Base-by-base conservation (phyloP, 2,113 vertebrate species). In the Pica pica region DNA sequence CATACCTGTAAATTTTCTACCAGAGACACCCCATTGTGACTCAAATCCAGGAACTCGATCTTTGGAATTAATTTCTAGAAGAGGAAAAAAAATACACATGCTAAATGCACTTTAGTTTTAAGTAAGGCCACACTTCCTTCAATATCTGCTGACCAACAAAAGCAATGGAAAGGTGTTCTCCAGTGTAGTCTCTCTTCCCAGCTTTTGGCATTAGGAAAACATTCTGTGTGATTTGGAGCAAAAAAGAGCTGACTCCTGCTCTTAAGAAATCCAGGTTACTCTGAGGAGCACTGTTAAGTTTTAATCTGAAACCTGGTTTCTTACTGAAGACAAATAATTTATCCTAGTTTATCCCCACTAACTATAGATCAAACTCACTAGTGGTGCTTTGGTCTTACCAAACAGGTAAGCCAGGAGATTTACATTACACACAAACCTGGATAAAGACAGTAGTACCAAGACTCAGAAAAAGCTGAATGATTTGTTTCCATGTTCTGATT, bases 21-120 rank as follows among this genome's bases (percentile, higher is more conserved):
- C 11, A 98, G 87, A 64, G 97, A 97, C 73, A 99, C 98, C 31
- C 98, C 98, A 91, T 99, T 99, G 97, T 99, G 98, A 96, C 99
- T 99, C 96, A 99, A 98, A 96, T 99, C 99, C 90, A 99, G 96
- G 96, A 99, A 99, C 94, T 99, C 99, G 85, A 99, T 99, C 97
- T 99, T 98, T 3, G 99, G 99, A 95, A 99, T 99, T 83, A 99
- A 94, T 98, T 99, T 99, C 99, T 99, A 94, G 39, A 95, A 84
- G 57, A 55, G 6, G 6, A 73, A 76, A 77, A 82, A 96, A 91
- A 79, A 27, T 9, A 16, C 4, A 41, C 1, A 1, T 9, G 2
- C 56, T 70, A 73, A 87, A 94, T 59, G 14, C 13, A 63, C 26
- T 70, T 67, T 12, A 53, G 35, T 21, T 63, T 49, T n/a, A 47